Evolutionary conservation across 2,888 invertebrate species (phyloP), one percentile per base, ranked within the genome.

Genomic region (Notodonta ziczac): DNA sequence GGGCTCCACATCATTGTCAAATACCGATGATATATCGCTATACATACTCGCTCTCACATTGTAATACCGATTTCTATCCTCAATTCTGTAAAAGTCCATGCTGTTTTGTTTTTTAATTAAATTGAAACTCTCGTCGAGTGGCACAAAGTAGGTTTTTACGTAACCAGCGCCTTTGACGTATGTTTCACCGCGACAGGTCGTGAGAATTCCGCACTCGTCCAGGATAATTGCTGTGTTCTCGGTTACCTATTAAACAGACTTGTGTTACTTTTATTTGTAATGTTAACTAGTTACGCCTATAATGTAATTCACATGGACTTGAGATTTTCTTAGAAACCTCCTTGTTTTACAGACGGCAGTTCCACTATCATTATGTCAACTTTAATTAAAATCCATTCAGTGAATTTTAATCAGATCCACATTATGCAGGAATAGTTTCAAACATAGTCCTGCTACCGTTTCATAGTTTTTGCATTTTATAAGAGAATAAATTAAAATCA

Each of bases 81-180:
- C 77, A 1, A 69, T 74, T 65, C 82, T 83, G 60, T 87, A 89
- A 63, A 82, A 90, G 55, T 85, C 76, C 59, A 75, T 73, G 62
- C 87, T 83, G 32, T 85, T 76, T 52, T 89, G 82, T 65, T 89
- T 93, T 69, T 85, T 89, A 60, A 94, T 88, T 58, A 95, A 85
- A 72, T 94, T 92, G 70, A 94, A 94, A 61, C 95, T 86, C 48
- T 95, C 94, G 77, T 96, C 95, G 13, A 97, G 88, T 13, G 95
- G 95, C 9, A 97, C 95, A 76, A 96, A 96, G 82, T 96, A 97
- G 5, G 97, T 97, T 69, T 95, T 95, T 16, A 97, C 95, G 69
- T 94, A 91, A 24, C 94, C 94, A 63, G 95, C 95, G 0, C 97
- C 97, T 88, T 97, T 97, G 0, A 97, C 96, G 72, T 91, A 94